These are phyloP conservation scores for Vultur gryphus DNA, from an alignment of 2,797 vertebrate genomes.

Conservation along the genomic window DNA sequence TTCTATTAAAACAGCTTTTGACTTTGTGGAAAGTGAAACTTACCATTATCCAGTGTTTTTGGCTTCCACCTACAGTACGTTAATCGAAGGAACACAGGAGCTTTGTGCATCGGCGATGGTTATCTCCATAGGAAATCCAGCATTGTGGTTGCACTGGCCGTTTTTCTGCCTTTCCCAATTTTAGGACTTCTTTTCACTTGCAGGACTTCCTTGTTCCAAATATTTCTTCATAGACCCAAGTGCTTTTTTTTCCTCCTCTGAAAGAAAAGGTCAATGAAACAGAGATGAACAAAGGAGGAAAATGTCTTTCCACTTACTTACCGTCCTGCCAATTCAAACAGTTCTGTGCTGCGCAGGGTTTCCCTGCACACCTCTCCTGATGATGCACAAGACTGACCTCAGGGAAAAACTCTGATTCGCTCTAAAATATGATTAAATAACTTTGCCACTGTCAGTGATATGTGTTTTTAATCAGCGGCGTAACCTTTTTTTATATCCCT, in stretches of 20 bases:
- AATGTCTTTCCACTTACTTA: not conserved
- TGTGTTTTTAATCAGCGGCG: not conserved
- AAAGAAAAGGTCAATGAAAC: constrained; percentile 52
- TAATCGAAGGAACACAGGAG: constrained; percentile 17
- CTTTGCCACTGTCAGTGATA: not conserved
- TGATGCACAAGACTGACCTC: not conserved
- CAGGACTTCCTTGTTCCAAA: constrained; percentile 7
- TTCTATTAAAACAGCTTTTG: not conserved
- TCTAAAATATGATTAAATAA: not conserved
- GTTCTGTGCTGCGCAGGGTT: not conserved
- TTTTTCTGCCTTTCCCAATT: not conserved
- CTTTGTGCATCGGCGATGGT: not conserved
- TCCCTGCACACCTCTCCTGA: not conserved
- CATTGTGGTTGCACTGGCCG: not conserved
- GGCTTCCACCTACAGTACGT: constrained; percentile 12
- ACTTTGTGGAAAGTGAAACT: constrained; percentile 41
- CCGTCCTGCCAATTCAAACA: not conserved
- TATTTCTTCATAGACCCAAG: not conserved
- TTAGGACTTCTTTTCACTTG: constrained; percentile 21
- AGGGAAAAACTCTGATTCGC: not conserved
- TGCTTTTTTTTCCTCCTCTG: not conserved
- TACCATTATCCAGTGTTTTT: constrained; percentile 64
- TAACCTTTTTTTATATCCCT: not conserved
- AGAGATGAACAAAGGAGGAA: constrained; percentile 1
- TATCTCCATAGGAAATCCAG: constrained; percentile 47